Base-by-base conservation (phyloP, 2,797 vertebrate genomes). In the Sebastes vulpes region DNA sequence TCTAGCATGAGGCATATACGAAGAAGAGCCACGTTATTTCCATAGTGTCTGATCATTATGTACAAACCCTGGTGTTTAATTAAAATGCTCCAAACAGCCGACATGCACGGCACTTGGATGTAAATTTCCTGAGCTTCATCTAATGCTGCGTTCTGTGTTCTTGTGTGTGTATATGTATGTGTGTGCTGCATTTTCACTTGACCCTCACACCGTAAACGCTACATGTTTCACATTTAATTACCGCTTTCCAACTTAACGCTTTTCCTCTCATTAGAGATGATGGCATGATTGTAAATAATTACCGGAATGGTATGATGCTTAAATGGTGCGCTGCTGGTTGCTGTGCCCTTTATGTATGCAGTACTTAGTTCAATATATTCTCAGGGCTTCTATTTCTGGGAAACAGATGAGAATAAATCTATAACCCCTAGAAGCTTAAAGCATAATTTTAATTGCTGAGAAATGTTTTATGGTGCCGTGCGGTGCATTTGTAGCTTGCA, bases 161-260 rank as follows among this genome's bases (percentile, higher is more conserved):
- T 42, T 29, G 2, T 64, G 16, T 48, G 11, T 68, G 18, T 28
- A 18, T 20, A 1, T 66, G 46, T 20, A 10, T 21, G 64, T 3
- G n/a, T 32, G 48, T 25, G 10, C 9, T 5, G 4, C 29, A 31
- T 52, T 68, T 77, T 59, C 73, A 59, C 69, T 83, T 87, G 80
- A 91, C 83, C 89, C 89, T 50, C n/a, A 3, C 25, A 67, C 42
- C 76, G 81, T 79, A 79, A 80, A 83, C 66, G 58, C 10, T 3
- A 16, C 25, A 4, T 7, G 31, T 79, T 82, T 74, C 28, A 54
- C 65, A 52, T 88, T 83, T 86, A 91, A 92, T 92, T 88, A 86
- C 11, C 6, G 9, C 10, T 66, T 76, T 50, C 46, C 10, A 73
- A 46, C 21, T 1, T 38, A 6, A 26, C 54, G 58, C n/a, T 61